Evolutionary conservation across 2,113 vertebrate species (phyloP).

Genomic region (Ailurus styani): DNA sequence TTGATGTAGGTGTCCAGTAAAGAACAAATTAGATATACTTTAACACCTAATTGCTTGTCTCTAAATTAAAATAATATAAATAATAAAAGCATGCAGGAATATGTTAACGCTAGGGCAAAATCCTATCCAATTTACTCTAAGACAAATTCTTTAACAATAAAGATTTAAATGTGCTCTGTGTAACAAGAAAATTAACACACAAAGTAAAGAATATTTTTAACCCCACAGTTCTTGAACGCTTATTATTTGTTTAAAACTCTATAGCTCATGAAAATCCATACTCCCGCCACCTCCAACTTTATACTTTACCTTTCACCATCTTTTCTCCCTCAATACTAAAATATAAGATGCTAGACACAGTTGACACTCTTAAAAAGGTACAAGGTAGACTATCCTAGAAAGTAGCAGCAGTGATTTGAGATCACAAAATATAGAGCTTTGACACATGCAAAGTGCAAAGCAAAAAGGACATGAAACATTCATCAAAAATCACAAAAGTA

Average conservation of each 20-base stretch:
- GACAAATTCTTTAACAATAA: slow-evolving; percentile 21
- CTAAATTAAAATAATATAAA: slow-evolving; percentile 18
- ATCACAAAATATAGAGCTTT: not conserved
- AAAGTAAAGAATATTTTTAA: slow-evolving; percentile 35
- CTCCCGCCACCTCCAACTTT: not conserved
- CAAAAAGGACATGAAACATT: not conserved
- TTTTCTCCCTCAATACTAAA: slow-evolving; percentile 26
- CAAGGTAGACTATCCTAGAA: not conserved
- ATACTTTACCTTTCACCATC: not conserved
- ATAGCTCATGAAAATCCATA: not conserved
- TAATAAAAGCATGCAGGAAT: not conserved
- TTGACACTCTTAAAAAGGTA: not conserved
- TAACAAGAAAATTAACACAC: not conserved
- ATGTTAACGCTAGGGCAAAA: not conserved
- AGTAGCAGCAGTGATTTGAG: not conserved
- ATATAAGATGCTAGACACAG: not conserved
- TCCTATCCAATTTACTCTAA: slow-evolving; percentile 14
- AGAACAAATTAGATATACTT: slow-evolving; percentile 36
- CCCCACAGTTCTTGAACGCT: not conserved
- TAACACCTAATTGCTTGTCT: slow-evolving; percentile 38
- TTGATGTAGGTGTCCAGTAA: slow-evolving; percentile 23
- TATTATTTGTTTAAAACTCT: not conserved
- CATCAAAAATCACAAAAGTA: not conserved
- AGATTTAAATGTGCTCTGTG: slow-evolving; percentile 2
- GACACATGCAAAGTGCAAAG: not conserved